Evolutionary conservation across 2,797 vertebrate species (phyloP), one percentile per base, ranked within the genome.

Genomic region (Cygnus olor): DNA sequence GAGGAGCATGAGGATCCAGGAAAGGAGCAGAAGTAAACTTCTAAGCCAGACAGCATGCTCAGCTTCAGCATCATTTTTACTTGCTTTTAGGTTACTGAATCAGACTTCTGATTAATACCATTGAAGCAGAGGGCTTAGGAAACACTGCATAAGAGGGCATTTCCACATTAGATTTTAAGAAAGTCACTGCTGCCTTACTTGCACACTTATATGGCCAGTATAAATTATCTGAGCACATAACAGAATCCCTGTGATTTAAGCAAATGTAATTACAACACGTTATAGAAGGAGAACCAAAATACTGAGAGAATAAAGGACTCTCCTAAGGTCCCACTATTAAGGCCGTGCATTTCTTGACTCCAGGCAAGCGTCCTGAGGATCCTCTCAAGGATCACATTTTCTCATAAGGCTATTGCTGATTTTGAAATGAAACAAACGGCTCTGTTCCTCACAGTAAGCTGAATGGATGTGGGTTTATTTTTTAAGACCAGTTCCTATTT

Each of bases 401-500:
- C 47, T 64, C 42, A 28, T 54, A 51, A 92, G 32, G 40, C 34
- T 85, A 32, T 30, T 38, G 53, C 36, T 78, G 16, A 10, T 51
- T 91, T 80, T 69, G 42, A n/a, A 77, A 74, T 88, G 63, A 68
- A 53, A 56, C 15, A 57, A 79, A 24, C 22, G 66, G 58, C 30
- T 79, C 63, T 74, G 92, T 88, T 66, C 69, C 66, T 85, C 61
- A 20, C 76, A 53, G 65, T 28, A 30, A 12, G 42, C n/a, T 56
- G 58, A 79, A 79, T n/a, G 14, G 54, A 77, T 24, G 51, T 14
- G 19, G 54, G 36, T 78, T 92, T 80, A 68, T 40, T 77, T 88
- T 95, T 93, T 45, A 93, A 82, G 32, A 78, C 36, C 68, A 58
- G 49, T 78, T 91, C 68, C n/a, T 71, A 82, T 92, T 96, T 91